Conservation (phyloP, 1,140 invertebrate genomes). For the Portunus trituberculatus region DNA sequence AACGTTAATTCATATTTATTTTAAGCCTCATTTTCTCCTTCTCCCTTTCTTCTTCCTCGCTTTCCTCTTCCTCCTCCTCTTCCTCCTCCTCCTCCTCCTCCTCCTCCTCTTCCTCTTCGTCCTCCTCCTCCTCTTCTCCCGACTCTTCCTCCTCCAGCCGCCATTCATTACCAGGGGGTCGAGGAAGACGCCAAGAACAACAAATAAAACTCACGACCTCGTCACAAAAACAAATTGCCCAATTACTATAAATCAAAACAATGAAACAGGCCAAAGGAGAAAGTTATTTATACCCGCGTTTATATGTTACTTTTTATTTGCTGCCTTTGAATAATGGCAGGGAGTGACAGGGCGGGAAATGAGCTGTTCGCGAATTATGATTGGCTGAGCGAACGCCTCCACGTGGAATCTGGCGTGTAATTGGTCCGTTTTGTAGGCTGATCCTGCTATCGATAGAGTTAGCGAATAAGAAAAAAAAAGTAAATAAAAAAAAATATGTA, state of each 20-base stretch:
- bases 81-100: not conserved
- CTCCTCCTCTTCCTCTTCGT: not conserved
- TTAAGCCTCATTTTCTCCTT: not conserved
- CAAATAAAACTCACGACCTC: not conserved
- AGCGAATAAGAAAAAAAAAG: no score
- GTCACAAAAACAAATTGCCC: not conserved
- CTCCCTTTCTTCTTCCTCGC: not conserved
- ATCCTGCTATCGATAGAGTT: no score
- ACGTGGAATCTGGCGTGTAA: not conserved
- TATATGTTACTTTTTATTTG: not conserved
- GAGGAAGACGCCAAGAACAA: not conserved
- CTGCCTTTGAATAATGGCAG: not conserved
- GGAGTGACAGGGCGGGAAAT: not conserved
- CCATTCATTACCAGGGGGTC: not conserved
- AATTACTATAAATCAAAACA: slow-evolving; percentile 24
- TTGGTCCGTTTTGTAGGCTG: not conserved
- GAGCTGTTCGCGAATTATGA: not conserved
- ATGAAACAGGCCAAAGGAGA: not conserved
- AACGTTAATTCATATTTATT: not conserved
- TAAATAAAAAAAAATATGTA: no score
- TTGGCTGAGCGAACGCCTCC: not conserved
- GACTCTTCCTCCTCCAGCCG: not conserved
- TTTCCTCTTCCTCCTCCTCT: not conserved
- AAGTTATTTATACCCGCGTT: not conserved
- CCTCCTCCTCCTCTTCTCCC: not conserved